Conservation (phyloP, 2,797 vertebrate genomes). For the Anguilla marmorata region DNA sequence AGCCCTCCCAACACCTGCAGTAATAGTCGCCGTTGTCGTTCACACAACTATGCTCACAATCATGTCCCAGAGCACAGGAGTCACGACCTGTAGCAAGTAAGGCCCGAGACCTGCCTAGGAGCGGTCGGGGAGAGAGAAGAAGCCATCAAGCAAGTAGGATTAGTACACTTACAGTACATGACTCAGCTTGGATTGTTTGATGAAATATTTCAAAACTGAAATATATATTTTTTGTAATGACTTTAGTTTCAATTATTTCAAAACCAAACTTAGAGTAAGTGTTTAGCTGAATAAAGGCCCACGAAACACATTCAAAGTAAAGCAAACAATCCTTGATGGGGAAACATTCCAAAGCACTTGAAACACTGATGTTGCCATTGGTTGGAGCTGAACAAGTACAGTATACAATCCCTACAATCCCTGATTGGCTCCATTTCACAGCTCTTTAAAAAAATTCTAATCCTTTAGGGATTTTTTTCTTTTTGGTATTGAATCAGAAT, state of each 20-base stretch:
- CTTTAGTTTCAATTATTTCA: neutral
- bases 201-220: neutral
- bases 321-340: neutral
- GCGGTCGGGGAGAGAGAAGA: neutral
- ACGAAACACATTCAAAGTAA: neutral
- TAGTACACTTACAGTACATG: neutral
- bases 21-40: conserved; percentile 47
- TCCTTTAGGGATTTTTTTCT: too few species aligned
- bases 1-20: conserved; percentile 66
- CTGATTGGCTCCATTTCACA: too few species aligned
- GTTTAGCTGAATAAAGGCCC: neutral
- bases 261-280: neutral
- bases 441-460: too few species aligned
- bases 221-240: neutral
- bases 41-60: conserved; percentile 68
- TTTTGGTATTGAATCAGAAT: too few species aligned
- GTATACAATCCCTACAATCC: too few species aligned
- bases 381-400: neutral
- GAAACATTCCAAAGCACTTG: neutral
- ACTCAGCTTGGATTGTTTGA: neutral
- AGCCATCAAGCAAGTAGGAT: neutral
- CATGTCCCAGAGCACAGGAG: conserved; percentile 56
- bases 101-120: neutral
- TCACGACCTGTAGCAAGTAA: conserved; percentile 24
- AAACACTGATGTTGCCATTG: neutral